Conservation (phyloP, 2,888 invertebrate genomes). For the Clistopyga incitator region DNA sequence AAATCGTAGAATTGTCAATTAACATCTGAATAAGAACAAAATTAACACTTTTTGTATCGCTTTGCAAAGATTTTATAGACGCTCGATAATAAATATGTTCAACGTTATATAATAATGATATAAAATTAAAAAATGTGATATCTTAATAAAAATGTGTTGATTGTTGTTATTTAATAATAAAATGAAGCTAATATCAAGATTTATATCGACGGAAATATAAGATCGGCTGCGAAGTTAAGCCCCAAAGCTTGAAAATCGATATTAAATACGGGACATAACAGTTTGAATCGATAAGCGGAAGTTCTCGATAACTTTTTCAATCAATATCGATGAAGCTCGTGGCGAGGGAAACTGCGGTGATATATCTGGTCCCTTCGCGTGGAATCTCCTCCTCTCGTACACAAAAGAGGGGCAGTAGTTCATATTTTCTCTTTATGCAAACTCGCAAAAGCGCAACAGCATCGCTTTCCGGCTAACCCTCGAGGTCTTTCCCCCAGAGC, state of each 20-base stretch:
- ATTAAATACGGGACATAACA: neutral
- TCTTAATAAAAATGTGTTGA: neutral
- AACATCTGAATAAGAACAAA: no score
- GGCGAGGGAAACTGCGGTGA: neutral
- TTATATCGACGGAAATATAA: neutral
- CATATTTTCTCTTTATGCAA: constrained; percentile 37
- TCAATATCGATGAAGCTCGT: constrained; percentile 10
- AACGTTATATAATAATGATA: no score
- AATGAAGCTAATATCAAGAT: no score
- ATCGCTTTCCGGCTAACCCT: constrained; percentile 32
- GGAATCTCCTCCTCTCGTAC: neutral
- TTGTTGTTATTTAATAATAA: no score
- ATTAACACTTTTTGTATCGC: no score
- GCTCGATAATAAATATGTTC: no score
- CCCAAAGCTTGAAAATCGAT: neutral
- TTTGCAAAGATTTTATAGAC: no score
- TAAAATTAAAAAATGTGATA: no score
- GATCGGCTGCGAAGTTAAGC: neutral
- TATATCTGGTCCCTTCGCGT: constrained; percentile 21
- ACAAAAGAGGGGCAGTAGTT: constrained; percentile 11
- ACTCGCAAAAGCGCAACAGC: constrained; percentile 53
- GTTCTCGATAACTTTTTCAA: constrained; percentile 17
- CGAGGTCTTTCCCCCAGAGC: constrained; percentile 11
- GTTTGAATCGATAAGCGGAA: neutral
- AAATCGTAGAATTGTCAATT: no score